These are phyloP conservation scores for Heliconius hermathena DNA, from an alignment of 1,140 invertebrate species.

Conservation along the genomic window DNA sequence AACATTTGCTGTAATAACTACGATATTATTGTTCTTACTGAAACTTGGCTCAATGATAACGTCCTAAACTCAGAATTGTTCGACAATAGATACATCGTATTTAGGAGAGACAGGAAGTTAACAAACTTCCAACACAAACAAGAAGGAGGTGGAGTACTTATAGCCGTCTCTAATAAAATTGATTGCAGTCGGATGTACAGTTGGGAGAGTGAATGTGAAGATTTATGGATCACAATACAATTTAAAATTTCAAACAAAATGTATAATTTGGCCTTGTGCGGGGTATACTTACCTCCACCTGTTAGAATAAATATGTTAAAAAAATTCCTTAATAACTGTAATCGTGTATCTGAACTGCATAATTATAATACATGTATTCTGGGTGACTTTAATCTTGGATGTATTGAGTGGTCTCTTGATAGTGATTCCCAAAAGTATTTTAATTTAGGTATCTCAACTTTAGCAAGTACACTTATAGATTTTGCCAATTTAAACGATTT, in stretches of 20 bases:
- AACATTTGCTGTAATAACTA: constrained; percentile 20
- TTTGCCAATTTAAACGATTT: too few relatives aligned
- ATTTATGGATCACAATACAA: neutral
- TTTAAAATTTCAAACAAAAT: neutral
- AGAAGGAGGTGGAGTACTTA: constrained; percentile 7
- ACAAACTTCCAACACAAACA: constrained; percentile 17
- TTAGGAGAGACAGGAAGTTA: constrained; percentile 19
- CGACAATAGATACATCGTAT: constrained; percentile 17
- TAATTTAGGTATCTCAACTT: too few relatives aligned
- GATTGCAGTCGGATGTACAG: neutral
- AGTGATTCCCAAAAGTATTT: too few relatives aligned
- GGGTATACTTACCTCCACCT: too few relatives aligned
- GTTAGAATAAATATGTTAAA: too few relatives aligned
- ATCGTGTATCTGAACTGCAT: too few relatives aligned
- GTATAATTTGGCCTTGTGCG: neutral
- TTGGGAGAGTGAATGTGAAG: neutral
- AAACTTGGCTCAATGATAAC: constrained; percentile 21
- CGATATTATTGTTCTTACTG: constrained; percentile 24
- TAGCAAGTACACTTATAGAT: too few relatives aligned
- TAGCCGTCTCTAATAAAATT: constrained; percentile 18
- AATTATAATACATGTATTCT: too few relatives aligned
- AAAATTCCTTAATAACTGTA: too few relatives aligned
- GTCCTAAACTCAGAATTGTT: constrained; percentile 19
- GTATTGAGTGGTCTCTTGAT: too few relatives aligned
- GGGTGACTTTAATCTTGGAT: too few relatives aligned